Base-by-base conservation (phyloP, 2,888 invertebrate species). In the Volucella bombylans region DNA sequence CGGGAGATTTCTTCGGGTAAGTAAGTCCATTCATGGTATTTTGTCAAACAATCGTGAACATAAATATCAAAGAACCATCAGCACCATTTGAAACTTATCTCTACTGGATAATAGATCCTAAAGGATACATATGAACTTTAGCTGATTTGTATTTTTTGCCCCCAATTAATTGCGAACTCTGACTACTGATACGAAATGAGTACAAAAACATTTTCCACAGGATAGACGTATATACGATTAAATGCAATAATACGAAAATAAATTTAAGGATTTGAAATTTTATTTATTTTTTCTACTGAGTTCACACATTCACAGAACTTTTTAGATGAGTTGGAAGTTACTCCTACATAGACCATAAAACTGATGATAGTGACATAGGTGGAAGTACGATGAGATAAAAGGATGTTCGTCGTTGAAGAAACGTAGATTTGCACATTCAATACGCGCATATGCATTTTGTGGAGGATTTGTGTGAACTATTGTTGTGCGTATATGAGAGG, bases 231-330 rank as follows among this genome's bases (percentile, higher is more conserved):
- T 43, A 39, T 52, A 82, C 1, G 2, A 18, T n/a, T n/a, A 23
- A 68, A 73, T 65, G 73, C 54, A 79, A 69, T 68, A 59, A 54
- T 49, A 74, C 67, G 45, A 64, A 79, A 73, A 82, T 72, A 77
- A 82, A 72, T 73, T 67, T 61, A 38, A 62, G 52, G 55, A 31
- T 55, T 47, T 41, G 39, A 23, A 23, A 23, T 23, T 41, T 12
- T n/a, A 4, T 31, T 62, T 62, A 15, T 38, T 52, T 52, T 41
- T 23, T 57, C n/a, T 57, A 38, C 55, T 6, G 31, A 31, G 38
- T 74, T 23, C 72, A 71, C 72, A 71, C 50, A 15, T 52, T 50
- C 57, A 47, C 41, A 38, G 76, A 57, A 52, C 43, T 80, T 73
- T 59, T 39, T 76, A 68, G 72, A 82, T 72, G 83, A 69, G 69